Evolutionary conservation across 1,140 invertebrate species (phyloP), one percentile per base, ranked within the genome.

Genomic region (Nephila pilipes): DNA sequence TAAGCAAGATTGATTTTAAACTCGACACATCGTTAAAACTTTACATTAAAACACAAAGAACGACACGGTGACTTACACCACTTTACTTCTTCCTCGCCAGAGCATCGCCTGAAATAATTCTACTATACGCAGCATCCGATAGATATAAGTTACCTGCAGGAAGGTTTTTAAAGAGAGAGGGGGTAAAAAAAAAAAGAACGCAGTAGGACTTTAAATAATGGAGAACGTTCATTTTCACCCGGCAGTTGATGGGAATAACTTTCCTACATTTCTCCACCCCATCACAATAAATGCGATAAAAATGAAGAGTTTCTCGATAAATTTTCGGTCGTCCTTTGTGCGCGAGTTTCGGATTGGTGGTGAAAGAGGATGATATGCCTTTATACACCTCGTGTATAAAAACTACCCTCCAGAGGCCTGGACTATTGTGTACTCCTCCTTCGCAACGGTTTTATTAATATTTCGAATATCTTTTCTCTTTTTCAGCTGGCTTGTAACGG

Each of bases 211-310:
- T 88, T 75, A 88, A 88, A 88, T 88, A 88, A 69, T 83, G 81
- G 69, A 12, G 46, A 83, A 69, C 87, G 87, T 88, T 88, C 87
- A 63, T 88, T 88, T 75, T 46, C 87, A 88, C 63, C 36, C 58
- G 65, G 81, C 81, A 83, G 38, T 54, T 57, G 81, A 88, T 88
- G 58, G 38, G 36, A 38, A 75, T 69, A 88, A 88, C 87, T 88
- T 88, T 69, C 63, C 46, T 63, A 38, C 80, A 83, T 83, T 55
- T 83, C 54, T 55, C 80, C 54, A 81, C 36, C 58, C n/a, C 63
- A 57, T 88, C 87, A 88, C 87, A 88, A 88, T 65, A 88, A 88
- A 75, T 54, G 87, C 36, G 87, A 88, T 88, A 88, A 88, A 75
- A 69, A 88, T 88, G 87, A 88, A 88, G 87, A 75, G 87, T 88